Evolutionary conservation across 2,113 vertebrate species (phyloP), one percentile per base, ranked within the genome.

Genomic region (Tinamus guttatus): DNA sequence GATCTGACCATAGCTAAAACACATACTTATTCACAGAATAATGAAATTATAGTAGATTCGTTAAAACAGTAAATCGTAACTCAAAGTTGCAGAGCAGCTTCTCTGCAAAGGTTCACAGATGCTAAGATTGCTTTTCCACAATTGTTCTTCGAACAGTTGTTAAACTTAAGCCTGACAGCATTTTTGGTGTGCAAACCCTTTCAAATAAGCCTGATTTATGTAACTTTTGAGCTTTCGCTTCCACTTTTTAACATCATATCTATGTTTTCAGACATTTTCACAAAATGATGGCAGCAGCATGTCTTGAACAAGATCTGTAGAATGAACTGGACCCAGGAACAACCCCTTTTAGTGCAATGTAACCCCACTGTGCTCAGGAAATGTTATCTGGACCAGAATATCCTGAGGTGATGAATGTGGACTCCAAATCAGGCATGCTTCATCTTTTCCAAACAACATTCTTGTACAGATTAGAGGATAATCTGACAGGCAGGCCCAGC

Each of bases 401-500:
- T 90, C 70, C 89, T 91, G 76, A 88, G 93, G 85, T 81, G 86
- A 94, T 97, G 90, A 90, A 95, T 90, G 71, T 71, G 86, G 90
- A 82, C 89, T 96, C 90, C 82, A 97, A 85, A 51, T 94, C 93
- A 95, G 94, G 87, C 96, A 97, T 96, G 97, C 93, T 97, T 98
- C 96, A 97, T 93, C 79, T 97, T 97, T 97, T 97, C 96, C 95
- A 98, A 98, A 97, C 92, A 98, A 97, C 97, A 98, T 98, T 98
- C 97, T 97, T 98, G 95, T 89, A 96, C 95, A 98, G 98, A 98
- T 98, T 98, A 98, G 92, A 97, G 94, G 88, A 95, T 98, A 98
- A 98, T 98, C 97, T 97, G 95, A 93, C 95, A 97, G 81, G 83
- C 92, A 95, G 86, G 67, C 16, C 36, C 25, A 12, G 97, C 98